Percentiles rank a stretch among this genome's conserved stretches.
phyloP scores from a whole-genome alignment of 1,140 invertebrate genomes.

The Probaryconus sp. region DNA sequence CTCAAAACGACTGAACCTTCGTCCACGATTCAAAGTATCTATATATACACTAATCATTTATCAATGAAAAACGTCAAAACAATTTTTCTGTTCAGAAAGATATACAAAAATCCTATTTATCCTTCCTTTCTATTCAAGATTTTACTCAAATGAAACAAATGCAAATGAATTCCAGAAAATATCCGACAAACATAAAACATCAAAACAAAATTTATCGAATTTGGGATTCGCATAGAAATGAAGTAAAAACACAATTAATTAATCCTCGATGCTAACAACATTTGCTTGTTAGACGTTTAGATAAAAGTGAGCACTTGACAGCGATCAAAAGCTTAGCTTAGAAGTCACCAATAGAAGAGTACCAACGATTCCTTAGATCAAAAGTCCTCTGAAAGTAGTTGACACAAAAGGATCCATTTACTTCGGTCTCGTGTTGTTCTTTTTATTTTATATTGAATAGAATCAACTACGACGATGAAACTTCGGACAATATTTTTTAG shows the following conservation, averaged over 20 bases:
- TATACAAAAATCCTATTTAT: no score
- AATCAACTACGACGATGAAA: not conserved
- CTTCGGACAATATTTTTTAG: not conserved
- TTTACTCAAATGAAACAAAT: not conserved
- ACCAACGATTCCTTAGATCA: slow-evolving; percentile 26
- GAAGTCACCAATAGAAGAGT: slow-evolving; percentile 17
- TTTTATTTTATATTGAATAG: not conserved
- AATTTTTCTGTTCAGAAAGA: no score
- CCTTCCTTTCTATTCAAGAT: no score
- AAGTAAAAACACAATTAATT: no score
- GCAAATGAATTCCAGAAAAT: not conserved
- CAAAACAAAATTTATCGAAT: no score
- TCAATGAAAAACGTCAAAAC: no score
- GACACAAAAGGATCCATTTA: slow-evolving; percentile 37
- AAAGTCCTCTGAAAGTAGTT: slow-evolving; percentile 34
- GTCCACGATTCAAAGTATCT: no score
- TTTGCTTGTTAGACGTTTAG: slow-evolving; percentile 43
- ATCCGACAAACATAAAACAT: no score
- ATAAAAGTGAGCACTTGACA: slow-evolving; percentile 33
- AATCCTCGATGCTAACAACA: slow-evolving; percentile 43
- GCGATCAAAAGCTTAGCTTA: slow-evolving; percentile 18
- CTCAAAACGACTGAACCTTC: no score
- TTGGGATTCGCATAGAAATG: no score
- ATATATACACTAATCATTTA: no score
- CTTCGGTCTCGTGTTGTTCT: slow-evolving; percentile 1